Evolutionary conservation across 2,888 invertebrate genomes (phyloP), one percentile per base, ranked within the genome.

Genomic region (Drosophila lutescens): DNA sequence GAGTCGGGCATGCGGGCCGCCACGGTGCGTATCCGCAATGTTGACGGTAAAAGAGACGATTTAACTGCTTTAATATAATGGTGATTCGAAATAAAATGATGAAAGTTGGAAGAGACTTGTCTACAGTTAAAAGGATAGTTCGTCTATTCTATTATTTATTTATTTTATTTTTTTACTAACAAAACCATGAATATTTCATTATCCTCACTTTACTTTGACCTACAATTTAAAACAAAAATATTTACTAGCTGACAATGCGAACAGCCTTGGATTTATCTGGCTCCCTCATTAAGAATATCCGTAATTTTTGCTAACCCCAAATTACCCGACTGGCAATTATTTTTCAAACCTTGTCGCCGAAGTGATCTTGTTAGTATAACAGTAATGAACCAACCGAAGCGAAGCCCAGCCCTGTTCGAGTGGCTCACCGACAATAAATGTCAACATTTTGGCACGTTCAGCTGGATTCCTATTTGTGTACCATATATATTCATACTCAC

Each of bases 391-490:
- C 34, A 15, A 34, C 4, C 32, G 10, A 34, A 20, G 3, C 38
- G 7, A 2, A 38, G 30, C 53, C 54, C 36, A 17, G 38, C 44
- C 53, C 46, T n/a, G 57, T 13, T 26, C 7, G 50, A 40, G 53
- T 40, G 53, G 41, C 59, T 34, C 32, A 40, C 12, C 15, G 20
- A 13, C 44, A 51, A 67, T 67, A 55, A 68, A 69, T 56, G 66
- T 49, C 66, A 68, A 20, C 57, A 58, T 36, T 67, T 69, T 58
- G 70, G 58, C 69, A 67, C 69, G 69, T 66, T 68, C 44, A 36
- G 17, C 44, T 32, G 44, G 46, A 68, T 54, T 38, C 44, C 68
- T 46, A 38, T 50, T 53, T 9, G 46, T 15, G 44, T 15, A 51
- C 61, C 56, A 40, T 34, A 56, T 43, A 38, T 46, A 41, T 58